Base-by-base conservation (phyloP, 2,113 vertebrate genomes). In the Pelmatolapia mariae region DNA sequence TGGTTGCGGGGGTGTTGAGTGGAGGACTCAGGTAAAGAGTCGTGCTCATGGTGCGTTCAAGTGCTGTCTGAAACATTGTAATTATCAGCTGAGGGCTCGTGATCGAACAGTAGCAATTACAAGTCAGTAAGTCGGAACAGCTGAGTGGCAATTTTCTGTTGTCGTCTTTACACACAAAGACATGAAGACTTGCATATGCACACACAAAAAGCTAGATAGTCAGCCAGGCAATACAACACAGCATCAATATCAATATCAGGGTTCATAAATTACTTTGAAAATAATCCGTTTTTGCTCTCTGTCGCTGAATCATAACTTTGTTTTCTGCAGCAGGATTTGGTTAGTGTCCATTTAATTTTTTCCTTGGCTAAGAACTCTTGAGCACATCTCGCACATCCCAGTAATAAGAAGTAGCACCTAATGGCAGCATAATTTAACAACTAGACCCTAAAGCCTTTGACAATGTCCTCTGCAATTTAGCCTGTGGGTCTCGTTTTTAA, bases 41-140 rank as follows among this genome's bases (percentile, higher is more conserved):
- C 5, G 2, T 61, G 54, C 88, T 92, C 6, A 3, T 29, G 82
- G 45, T 82, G 86, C 84, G 33, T 90, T 88, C 31, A 86, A 91
- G 88, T 82, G 82, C 66, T 3, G 8, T 84, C 73, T 89, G 84
- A 89, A 90, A 89, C 86, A 86, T 80, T 88, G 71, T 68, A 85
- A 88, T 81, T 87, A 88, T 71, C 36, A 87, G 73, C 56, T 4
- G n/a, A 88, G 83, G 80, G 85, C 66, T 85, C 4, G 12, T 36
- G 85, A 81, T 73, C 10, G 12, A 87, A 86, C 52, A 2, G 63
- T 26, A 13, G 86, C 57, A 89, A 89, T 84, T 88, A 81, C 5
- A 36, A 80, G 81, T 86, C 80, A 45, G 80, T 54, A 79, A 87
- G 71, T 83, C 22, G 7, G 86, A 86, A 84, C 26, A 52, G 80